Evolutionary conservation across 2,888 invertebrate species (phyloP), one percentile per base, ranked within the genome.

Genomic region (Phalera bucephala): DNA sequence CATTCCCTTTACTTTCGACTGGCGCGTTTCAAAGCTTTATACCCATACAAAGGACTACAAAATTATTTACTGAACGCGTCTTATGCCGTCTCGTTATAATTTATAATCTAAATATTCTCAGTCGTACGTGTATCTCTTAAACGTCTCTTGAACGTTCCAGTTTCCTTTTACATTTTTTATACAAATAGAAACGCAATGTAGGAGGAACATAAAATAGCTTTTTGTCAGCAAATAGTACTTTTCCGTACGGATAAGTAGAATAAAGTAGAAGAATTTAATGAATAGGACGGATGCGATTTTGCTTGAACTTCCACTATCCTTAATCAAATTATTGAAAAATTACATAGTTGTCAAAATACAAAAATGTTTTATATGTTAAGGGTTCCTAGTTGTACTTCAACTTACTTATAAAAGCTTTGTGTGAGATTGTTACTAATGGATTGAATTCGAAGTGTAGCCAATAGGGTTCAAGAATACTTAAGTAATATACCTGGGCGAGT

Each of bases 211-310:
- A 46, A 54, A 41, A 43, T 48, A 36, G 13, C 20, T 48, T 47
- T 46, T 33, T 40, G 33, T 25, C n/a, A n/a, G n/a, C 23, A 40
- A 45, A 54, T 19, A 37, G 21, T 31, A 30, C 25, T 42, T 36
- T 39, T 31, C 34, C 15, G 15, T 11, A 54, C 47, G 50, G 46
- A 59, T 63, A 64, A 64, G 63, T 64, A 64, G n/a, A 61, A 69
- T 62, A 71, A 26, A 43, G 26, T 52, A 68, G 62, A 72, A 72
- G 66, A 71, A 71, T 74, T 73, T 73, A 75, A 78, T 78, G 76
- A 76, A 67, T 68, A 72, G 64, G 67, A 72, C 69, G 62, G 65
- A 61, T 66, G 61, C 57, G 60, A 41, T 35, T 10, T 1, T 5
- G 1, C 4, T 42, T n/a, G n/a, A n/a, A n/a, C n/a, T n/a, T n/a